Evolutionary conservation across 2,888 invertebrate genomes (phyloP), one percentile per base, ranked within the genome.

Genomic region (Orthonychiurus folsomi): DNA sequence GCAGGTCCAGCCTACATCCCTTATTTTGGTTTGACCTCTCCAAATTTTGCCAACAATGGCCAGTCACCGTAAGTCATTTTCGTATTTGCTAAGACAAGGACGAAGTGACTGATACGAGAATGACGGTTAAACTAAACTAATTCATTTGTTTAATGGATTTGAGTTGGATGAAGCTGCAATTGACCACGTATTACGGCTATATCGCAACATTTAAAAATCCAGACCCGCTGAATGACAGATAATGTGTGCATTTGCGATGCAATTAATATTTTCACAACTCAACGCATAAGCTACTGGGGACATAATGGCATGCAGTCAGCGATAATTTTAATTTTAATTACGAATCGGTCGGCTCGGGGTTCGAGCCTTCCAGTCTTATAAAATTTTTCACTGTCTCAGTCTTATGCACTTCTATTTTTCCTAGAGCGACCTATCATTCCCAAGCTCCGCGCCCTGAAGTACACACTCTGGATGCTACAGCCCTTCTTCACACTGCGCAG

Each of bases 31-130:
- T 52, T 20, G 52, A 9, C 63, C 28, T 57, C 56, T 3, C 63
- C 65, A 23, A 65, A 61, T 50, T 65, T 65, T 65, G 65, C 65
- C 24, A 37, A 28, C n/a, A 21, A 15, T 15, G 37, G 37, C 15
- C 37, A 37, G 15, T 37, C 37, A 37, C 24, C 48, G 62, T 62
- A 59, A 59, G 62, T 57, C 18, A 24, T 26, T 21, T 18, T 47
- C 21, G 26, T n/a, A n/a, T n/a, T n/a, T n/a, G n/a, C n/a, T n/a
- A n/a, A n/a, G n/a, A n/a, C n/a, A n/a, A n/a, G n/a, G n/a, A 15
- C 21, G 53, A 53, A 53, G 20, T 53, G 53, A n/a, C n/a, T n/a
- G n/a, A n/a, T n/a, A n/a, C n/a, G n/a, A n/a, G n/a, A n/a, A n/a
- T n/a, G n/a, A n/a, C n/a, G n/a, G n/a, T n/a, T n/a, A n/a, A n/a